Evolutionary conservation across 2,888 invertebrate genomes (phyloP).

Genomic region (Timandra comae): DNA sequence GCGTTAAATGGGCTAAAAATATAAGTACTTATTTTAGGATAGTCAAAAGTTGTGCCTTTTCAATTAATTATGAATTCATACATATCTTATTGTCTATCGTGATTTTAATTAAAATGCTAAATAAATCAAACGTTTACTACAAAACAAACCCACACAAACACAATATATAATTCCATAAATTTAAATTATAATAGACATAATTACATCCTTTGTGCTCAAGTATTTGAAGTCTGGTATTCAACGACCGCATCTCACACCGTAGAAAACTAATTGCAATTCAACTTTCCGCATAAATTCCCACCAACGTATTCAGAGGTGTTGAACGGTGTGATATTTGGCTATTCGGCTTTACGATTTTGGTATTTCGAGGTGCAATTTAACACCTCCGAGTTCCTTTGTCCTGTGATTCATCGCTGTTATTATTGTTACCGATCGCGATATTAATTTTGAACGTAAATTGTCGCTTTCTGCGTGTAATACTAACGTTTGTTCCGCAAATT

Average conservation of each 20-base stretch:
- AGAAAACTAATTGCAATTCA: slow-evolving; percentile 63
- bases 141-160: no score
- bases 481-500: slow-evolving; percentile 42
- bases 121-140: no score
- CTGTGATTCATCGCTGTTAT: slow-evolving; percentile 63
- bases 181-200: no score
- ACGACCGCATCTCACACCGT: slow-evolving; percentile 25
- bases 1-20: no score
- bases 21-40: no score
- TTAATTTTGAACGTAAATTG: slow-evolving; percentile 60
- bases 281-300: slow-evolving; percentile 61
- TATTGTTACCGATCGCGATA: slow-evolving; percentile 64
- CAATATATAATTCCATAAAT: no score
- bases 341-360: slow-evolving; percentile 26
- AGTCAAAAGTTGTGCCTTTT: no score
- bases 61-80: no score
- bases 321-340: slow-evolving; percentile 42
- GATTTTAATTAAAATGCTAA: no score
- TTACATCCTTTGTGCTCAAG: no score
- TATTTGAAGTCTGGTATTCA: no score
- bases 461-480: slow-evolving; percentile 26
- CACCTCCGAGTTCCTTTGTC: slow-evolving; percentile 60
- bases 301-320: slow-evolving; percentile 35
- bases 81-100: no score
- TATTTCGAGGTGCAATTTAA: slow-evolving; percentile 56